Base-by-base conservation (phyloP, 2,113 vertebrate species). In the Plotosus lineatus region DNA sequence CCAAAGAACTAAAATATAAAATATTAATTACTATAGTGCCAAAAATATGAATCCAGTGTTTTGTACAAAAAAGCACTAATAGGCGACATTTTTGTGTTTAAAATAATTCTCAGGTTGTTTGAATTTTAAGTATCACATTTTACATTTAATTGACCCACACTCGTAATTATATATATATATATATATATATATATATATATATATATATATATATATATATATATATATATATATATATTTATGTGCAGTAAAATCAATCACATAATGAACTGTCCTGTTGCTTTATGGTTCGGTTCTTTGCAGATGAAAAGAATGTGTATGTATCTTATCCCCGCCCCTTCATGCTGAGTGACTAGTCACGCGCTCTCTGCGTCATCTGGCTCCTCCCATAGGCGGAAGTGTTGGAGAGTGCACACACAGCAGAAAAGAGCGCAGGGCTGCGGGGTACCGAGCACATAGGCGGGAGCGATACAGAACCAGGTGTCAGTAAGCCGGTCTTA, bases 381-480 rank as follows among this genome's bases (percentile, higher is more conserved):
- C 63, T 82, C 91, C 90, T 86, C 91, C 91, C 89, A 83, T 36
- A 90, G 71, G 60, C 89, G 88, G 89, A 86, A 86, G 85, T 81
- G 51, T 21, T 23, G 78, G 58, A 61, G 78, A 58, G 38, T 51
- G 74, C 81, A 10, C 51, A 77, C 69, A 8, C 73, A 60, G 83
- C 74, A 73, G 78, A 61, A 63, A 33, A 31, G 44, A 42, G 78
- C 58, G 53, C 31, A 40, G 33, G 44, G 7, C 15, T 56, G 69
- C 46, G 44, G 14, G 72, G 26, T 71, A 8, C 17, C 17, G 14
- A 40, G 73, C 6, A 44, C 36, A 69, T 23, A 33, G 68, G 31
- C 33, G 15, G 56, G 40, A 31, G 63, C 65, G 51, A 46, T 74
- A 68, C 36, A 0, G 19, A n/a, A 4, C 17, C 15, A 31, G 3